A percentile compares a stretch with the other conserved stretches of the same genome.
Evolutionary conservation across 2,888 invertebrate genomes (phyloP).

Genomic region (Caenorhabditis sp.): DNA sequence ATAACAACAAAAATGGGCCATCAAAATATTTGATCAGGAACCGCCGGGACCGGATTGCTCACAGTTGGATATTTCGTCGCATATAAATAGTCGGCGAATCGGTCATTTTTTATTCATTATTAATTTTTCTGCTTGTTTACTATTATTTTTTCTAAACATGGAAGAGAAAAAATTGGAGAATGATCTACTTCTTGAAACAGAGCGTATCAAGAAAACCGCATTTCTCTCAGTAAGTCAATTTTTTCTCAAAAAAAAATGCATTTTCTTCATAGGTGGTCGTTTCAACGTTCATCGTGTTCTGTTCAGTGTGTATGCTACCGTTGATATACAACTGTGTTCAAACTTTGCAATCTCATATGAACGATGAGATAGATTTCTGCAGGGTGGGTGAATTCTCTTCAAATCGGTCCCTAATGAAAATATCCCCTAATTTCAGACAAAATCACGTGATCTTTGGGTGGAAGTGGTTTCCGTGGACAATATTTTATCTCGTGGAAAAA

Average conservation of each 20-base stretch:
- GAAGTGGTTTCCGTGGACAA: constrained; percentile 50
- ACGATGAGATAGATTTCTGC: constrained; percentile 68
- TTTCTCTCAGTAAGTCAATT: constrained; percentile 33
- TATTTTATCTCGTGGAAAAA: constrained; percentile 11
- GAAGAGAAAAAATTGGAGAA: not conserved
- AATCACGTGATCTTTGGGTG: constrained; percentile 52
- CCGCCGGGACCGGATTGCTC: not conserved
- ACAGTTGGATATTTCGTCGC: not conserved
- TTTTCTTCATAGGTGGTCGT: constrained; percentile 53
- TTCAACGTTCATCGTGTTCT: constrained; percentile 67
- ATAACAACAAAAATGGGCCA: not conserved
- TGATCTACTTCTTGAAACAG: constrained; percentile 12
- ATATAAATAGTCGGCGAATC: too few relatives aligned
- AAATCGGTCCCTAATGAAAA: constrained; percentile 2
- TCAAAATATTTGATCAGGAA: not conserved
- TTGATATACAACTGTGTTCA: constrained; percentile 69
- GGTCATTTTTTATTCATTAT: too few relatives aligned
- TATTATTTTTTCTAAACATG: not conserved
- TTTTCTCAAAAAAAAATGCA: not conserved
- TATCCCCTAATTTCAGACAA: constrained; percentile 29
- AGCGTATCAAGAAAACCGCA: constrained; percentile 31
- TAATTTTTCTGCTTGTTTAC: too few relatives aligned
- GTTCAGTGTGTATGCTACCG: constrained; percentile 68
- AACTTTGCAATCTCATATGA: constrained; percentile 65
- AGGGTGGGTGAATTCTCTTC: constrained; percentile 38